These are phyloP conservation scores for Galeopsomyia nigrocyanea DNA, from an alignment of 2,888 invertebrate genomes.

Conservation along the genomic window DNA sequence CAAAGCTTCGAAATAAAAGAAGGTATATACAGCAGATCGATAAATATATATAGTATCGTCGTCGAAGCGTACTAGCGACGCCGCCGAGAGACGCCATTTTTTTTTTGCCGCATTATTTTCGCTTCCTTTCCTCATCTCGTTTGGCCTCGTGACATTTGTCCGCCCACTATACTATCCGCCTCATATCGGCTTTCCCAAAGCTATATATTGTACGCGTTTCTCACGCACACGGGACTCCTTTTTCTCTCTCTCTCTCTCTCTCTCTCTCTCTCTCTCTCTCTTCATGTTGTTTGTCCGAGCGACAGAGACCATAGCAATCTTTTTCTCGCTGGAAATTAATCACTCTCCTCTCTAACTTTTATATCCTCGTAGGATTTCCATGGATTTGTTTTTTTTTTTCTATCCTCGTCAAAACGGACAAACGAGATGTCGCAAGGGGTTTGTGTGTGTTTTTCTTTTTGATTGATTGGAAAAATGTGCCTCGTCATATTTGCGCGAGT, in stretches of 20 bases:
- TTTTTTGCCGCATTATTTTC: constrained; percentile 1
- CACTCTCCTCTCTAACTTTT: constrained; percentile 12
- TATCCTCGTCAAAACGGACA: too few species aligned
- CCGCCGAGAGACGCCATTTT: neutral
- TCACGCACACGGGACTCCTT: neutral
- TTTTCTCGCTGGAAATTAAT: constrained; percentile 26
- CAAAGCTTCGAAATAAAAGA: neutral
- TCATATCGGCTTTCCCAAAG: too few species aligned
- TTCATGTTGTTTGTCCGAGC: constrained; percentile 20
- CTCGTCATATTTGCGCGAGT: too few species aligned
- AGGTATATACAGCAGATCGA: neutral
- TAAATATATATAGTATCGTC: neutral
- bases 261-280: neutral
- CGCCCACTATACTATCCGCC: neutral
- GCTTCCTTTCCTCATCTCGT: constrained; percentile 15
- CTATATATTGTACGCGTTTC: neutral
- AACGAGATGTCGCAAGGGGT: too few species aligned
- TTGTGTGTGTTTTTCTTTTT: too few species aligned
- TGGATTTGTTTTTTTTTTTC: too few species aligned
- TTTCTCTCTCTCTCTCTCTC: neutral
- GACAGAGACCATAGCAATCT: constrained; percentile 13
- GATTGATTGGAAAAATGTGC: too few species aligned
- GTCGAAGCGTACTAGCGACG: neutral
- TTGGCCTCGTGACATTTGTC: constrained; percentile 12
- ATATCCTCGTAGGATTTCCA: too few species aligned